phyloP scores from a whole-genome alignment of 2,113 vertebrate species.

The Cercocebus atys region DNA sequence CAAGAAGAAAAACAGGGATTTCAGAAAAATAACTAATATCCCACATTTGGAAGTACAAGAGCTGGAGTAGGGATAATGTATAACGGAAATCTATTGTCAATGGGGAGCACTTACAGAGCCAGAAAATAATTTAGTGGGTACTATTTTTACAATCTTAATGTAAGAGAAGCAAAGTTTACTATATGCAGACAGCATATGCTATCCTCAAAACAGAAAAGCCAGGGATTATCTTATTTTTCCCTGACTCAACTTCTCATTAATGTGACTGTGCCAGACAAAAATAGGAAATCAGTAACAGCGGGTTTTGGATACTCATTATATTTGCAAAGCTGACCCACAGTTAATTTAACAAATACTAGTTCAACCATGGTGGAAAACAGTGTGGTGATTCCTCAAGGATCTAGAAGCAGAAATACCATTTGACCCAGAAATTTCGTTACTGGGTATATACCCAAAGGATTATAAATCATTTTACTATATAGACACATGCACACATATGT shows the following conservation, averaged over 20 bases:
- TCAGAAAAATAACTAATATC: not conserved
- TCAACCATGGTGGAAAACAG: too few species aligned
- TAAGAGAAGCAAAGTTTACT: not conserved
- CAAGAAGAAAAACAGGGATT: not conserved
- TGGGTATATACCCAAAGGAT: too few species aligned
- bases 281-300: not conserved
- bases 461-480: too few species aligned
- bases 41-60: not conserved
- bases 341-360: not conserved
- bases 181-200: too few species aligned
- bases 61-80: accelerated
- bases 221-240: not conserved
- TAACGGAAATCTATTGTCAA: not conserved
- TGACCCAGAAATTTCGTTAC: too few species aligned
- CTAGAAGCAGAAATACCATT: too few species aligned
- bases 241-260: not conserved
- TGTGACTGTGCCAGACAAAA: not conserved
- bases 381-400: too few species aligned
- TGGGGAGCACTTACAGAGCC: not conserved
- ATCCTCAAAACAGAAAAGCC: not conserved
- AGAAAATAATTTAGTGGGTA: not conserved
- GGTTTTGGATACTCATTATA: not conserved
- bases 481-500: too few species aligned
- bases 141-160: not conserved
- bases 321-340: not conserved